Evolutionary conservation across 2,113 vertebrate genomes (phyloP), one percentile per base, ranked within the genome.

Genomic region (Xyrauchen texanus): DNA sequence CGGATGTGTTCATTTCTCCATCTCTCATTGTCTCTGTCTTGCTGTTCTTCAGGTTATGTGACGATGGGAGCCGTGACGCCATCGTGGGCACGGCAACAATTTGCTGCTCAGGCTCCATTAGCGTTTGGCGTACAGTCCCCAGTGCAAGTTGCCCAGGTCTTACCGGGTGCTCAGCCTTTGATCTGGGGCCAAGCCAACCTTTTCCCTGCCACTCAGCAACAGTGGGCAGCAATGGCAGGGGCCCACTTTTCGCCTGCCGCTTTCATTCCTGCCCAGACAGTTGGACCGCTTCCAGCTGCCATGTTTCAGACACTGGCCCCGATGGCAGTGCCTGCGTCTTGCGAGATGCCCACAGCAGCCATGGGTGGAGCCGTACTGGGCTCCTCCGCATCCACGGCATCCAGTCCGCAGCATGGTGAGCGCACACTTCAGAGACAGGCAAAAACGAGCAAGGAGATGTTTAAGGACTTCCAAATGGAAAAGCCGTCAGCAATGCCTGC

Each of bases 381-480:
- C 65, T 89, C 93, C n/a, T 91, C 94, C 77, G 88, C 93, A 4
- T 93, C 94, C 3, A 93, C 92, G 77, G 92, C 94, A 53, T 94
- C 96, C 51, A 97, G 96, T 89, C 96, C 96, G 16, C 95, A 96
- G 89, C 94, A 95, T 72, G 88, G 86, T 16, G 96, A 96, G 85
- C 92, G 91, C 80, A 90, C 92, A 80, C 89, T 90, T 62, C 95
- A 95, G 91, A 72, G 83, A 58, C 83, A 82, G 71, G 77, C 79
- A 58, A 97, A 96, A 92, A 93, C 95, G 88, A 93, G 93, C 86
- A 97, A 96, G 91, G 97, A 99, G 88, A 95, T 97, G 93, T 99
- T 99, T 82, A 98, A 97, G 91, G 97, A 98, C 91, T 98, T 98
- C 84, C 96, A 98, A 93, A 95, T 98, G 96, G 96, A 92, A 78